phyloP scores from a whole-genome alignment of 1,140 invertebrate genomes.

The Dreissena rostriformis region DNA sequence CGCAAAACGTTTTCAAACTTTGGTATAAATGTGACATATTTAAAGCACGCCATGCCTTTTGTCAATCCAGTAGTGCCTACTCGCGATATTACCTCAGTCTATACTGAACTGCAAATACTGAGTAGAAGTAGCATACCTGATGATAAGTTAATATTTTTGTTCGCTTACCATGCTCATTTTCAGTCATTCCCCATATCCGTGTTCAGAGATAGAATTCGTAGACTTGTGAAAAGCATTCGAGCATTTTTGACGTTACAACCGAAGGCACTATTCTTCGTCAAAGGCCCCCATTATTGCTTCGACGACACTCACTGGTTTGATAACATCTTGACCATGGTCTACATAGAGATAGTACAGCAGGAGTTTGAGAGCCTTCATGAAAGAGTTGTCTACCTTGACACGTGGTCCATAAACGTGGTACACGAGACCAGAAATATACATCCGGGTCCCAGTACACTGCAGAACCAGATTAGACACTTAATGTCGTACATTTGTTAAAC shows the following conservation, averaged over 20 bases:
- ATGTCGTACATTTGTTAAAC: slow-evolving; percentile 41
- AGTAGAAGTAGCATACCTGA: background rate
- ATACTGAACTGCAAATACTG: background rate
- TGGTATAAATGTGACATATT: slow-evolving; percentile 22
- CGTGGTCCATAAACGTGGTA: slow-evolving; percentile 22
- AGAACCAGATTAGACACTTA: slow-evolving; percentile 23
- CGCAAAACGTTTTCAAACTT: slow-evolving; percentile 24
- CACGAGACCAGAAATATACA: slow-evolving; percentile 22
- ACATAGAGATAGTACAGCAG: slow-evolving; percentile 9
- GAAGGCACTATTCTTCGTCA: slow-evolving; percentile 18
- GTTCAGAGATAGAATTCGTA: background rate
- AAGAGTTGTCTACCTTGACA: slow-evolving; percentile 31
- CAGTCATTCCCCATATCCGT: slow-evolving; percentile 6
- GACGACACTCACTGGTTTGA: slow-evolving; percentile 45
- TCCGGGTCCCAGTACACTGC: slow-evolving; percentile 4
- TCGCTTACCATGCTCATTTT: slow-evolving; percentile 28
- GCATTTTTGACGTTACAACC: slow-evolving; percentile 13
- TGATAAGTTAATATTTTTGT: slow-evolving; percentile 9
- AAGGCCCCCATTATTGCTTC: slow-evolving; percentile 21
- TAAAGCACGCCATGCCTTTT: slow-evolving; percentile 48
- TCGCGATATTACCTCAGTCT: background rate
- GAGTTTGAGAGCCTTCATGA: slow-evolving; percentile 25
- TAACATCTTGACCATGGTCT: background rate
- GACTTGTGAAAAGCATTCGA: background rate
- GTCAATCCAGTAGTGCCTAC: slow-evolving; percentile 9